Base-by-base conservation (phyloP, 2,797 vertebrate genomes). In the Poecilia gillii region DNA sequence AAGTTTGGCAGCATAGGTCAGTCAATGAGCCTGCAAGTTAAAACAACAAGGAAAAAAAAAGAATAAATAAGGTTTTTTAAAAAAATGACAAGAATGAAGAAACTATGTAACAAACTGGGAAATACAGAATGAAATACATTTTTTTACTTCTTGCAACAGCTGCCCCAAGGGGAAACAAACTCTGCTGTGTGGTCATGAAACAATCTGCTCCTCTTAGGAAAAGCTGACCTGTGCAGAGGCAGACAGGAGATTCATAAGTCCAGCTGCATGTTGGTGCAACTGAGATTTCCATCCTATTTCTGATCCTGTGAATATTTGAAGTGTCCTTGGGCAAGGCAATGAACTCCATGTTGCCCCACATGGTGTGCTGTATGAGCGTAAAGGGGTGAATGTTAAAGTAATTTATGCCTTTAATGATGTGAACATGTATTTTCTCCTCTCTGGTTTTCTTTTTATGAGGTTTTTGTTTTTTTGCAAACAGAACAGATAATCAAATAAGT, bases 191-290 rank as follows among this genome's bases (percentile, higher is more conserved):
- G 62, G 43, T 36, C 57, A 59, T 72, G 71, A 81, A 76, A 79
- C 68, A 78, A 87, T 80, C 74, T 75, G 75, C 41, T 49, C 82
- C 72, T 55, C 78, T 71, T 55, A 66, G 75, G 74, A 72, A 76
- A 79, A 31, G 46, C 64, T 78, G 78, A 79, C 64, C 79, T 78
- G 70, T 77, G 84, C 53, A 77, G 49, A 36, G 81, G 77, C 80
- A 57, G 68, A 71, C 74, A 49, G 78, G 73, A 83, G 68, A 83
- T 82, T 73, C 75, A 76, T 73, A 87, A 81, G 78, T 76, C 36
- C 83, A 74, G 77, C 75, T 80, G 80, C 79, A 62, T 72, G 70
- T 90, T 87, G 82, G 71, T 87, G 79, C 73, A 81, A 57, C 41
- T 43, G 25, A 16, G 14, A 75, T 75, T 12, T 43, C 4, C 6